A percentile compares a stretch with the other conserved stretches of the same genome.
Conservation (phyloP, 2,888 invertebrate species). For the Andrena hattorfiana region DNA sequence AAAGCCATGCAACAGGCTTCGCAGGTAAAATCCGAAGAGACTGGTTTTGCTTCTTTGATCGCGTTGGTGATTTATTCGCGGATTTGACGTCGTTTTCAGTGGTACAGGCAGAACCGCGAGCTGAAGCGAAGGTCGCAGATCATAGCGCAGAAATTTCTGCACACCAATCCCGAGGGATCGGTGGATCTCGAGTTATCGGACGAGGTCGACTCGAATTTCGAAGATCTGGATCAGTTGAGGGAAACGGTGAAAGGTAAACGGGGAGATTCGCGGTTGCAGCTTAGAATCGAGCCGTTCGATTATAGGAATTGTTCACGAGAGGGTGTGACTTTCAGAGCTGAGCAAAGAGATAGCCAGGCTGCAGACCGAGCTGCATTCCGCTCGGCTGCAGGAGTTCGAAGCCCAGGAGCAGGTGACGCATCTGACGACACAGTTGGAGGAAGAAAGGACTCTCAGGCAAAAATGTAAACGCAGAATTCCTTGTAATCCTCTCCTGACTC, state of each 20-base stretch:
- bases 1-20: constrained; percentile 90
- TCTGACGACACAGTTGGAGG: constrained; percentile 85
- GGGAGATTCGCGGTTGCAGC: no score
- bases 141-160: constrained; percentile 87
- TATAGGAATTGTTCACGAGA: constrained; percentile 1
- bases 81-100: constrained; percentile 84
- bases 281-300: not conserved
- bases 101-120: constrained; percentile 92
- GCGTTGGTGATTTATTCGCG: not conserved
- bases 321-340: constrained; percentile 84
- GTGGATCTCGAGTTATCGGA: constrained; percentile 82
- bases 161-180: constrained; percentile 86
- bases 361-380: constrained; percentile 89
- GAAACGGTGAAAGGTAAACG: constrained; percentile 87
- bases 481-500: constrained; percentile 1
- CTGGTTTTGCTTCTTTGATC: not conserved
- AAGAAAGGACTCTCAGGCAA: constrained; percentile 85
- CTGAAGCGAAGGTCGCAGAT: constrained; percentile 89
- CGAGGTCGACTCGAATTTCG: constrained; percentile 81
- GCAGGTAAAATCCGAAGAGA: constrained; percentile 74
- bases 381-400: constrained; percentile 90
- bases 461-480: constrained; percentile 70
- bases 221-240: constrained; percentile 89
- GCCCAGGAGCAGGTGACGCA: constrained; percentile 87
- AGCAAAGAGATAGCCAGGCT: constrained; percentile 88